Percentiles rank a stretch among this genome's conserved stretches.
Evolutionary conservation across 1,140 invertebrate genomes (phyloP).

Genomic region (Macrocentrus cingulum): DNA sequence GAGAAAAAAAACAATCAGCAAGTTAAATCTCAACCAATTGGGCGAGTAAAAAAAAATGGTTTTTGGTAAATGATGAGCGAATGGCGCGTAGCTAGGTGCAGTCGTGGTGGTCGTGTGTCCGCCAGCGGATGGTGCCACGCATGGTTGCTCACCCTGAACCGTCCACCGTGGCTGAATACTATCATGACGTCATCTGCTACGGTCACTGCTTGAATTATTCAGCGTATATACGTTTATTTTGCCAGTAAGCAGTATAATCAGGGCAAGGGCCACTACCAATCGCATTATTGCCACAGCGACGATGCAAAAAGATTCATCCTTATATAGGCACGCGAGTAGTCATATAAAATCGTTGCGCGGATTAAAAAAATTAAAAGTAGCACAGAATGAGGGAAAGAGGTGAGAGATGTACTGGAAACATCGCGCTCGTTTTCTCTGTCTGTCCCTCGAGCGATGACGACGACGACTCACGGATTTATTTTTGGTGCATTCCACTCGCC

Average conservation of each 20-base stretch:
- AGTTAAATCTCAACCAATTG: too few relatives aligned
- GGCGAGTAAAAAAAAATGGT: conserved; percentile 2
- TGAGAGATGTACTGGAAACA: conserved; percentile 3
- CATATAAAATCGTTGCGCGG: too few relatives aligned
- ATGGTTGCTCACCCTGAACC: conserved; percentile 57
- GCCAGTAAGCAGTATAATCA: conserved; percentile 9
- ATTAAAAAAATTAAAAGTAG: conserved; percentile 6
- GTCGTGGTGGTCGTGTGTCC: conserved; percentile 20
- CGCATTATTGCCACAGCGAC: background rate
- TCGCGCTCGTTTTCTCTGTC: too few relatives aligned
- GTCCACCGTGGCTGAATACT: conserved; percentile 47
- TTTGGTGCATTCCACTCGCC: conserved; percentile 45
- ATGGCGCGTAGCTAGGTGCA: conserved; percentile 19
- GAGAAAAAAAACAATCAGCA: too few relatives aligned
- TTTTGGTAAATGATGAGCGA: conserved; percentile 13
- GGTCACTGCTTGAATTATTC: conserved; percentile 55
- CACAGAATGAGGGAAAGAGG: background rate
- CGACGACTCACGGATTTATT: conserved; percentile 39
- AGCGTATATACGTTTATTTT: conserved; percentile 34
- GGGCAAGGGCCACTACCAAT: conserved; percentile 14
- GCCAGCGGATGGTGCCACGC: conserved; percentile 51
- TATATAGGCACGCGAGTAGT: too few relatives aligned
- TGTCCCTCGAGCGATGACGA: conserved; percentile 13
- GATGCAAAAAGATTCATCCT: too few relatives aligned
- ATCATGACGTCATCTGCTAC: conserved; percentile 55